Evolutionary conservation across 2,113 vertebrate genomes (phyloP).

Genomic region (Zosterops borbonicus): DNA sequence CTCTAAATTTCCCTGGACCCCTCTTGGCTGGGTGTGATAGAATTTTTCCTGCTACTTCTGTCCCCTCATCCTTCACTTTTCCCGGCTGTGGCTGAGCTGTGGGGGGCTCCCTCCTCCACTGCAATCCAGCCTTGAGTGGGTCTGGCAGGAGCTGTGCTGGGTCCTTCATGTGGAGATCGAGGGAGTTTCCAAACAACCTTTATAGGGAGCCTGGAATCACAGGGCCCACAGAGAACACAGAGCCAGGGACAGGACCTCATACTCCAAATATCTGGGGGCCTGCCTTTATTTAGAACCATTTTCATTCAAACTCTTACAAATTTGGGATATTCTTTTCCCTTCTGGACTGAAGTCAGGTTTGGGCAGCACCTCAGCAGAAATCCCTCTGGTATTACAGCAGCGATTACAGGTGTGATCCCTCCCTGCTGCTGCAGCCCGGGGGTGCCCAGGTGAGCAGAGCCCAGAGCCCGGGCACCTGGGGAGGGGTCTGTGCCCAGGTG

Average conservation of each 20-base stretch:
- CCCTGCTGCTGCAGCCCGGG: too few species aligned
- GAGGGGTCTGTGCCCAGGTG: background rate
- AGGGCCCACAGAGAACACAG: rapidly evolving
- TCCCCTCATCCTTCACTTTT: background rate
- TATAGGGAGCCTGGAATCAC: background rate
- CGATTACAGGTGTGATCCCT: too few species aligned
- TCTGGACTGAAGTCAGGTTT: background rate
- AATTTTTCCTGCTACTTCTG: background rate
- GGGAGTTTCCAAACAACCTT: background rate
- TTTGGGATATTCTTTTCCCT: background rate
- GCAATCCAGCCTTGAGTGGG: background rate
- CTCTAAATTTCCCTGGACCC: background rate
- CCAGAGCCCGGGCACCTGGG: too few species aligned
- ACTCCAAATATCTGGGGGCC: background rate
- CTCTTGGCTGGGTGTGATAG: background rate
- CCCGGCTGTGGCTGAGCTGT: background rate
- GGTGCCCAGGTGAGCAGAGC: background rate
- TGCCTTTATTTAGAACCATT: background rate
- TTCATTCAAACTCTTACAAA: background rate
- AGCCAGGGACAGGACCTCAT: rapidly evolving
- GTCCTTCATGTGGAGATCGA: rapidly evolving
- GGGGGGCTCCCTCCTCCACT: background rate
- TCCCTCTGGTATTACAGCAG: too few species aligned
- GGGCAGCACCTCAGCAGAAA: background rate
- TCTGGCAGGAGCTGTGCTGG: background rate